Conservation (phyloP, 2,888 invertebrate genomes). For the Petrophora chlorosata region DNA sequence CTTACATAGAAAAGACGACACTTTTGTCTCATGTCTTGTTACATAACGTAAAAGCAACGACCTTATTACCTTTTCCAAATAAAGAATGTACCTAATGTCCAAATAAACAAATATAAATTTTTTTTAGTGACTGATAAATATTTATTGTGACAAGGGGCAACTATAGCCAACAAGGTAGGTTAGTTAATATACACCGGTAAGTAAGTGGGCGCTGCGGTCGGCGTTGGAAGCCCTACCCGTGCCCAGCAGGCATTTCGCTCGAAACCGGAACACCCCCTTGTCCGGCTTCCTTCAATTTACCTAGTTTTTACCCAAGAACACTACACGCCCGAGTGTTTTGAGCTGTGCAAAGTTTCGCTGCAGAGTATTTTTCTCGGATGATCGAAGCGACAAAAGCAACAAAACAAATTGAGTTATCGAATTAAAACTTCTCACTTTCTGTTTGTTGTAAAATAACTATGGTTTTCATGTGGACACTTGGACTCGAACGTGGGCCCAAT, state of each 20-base stretch:
- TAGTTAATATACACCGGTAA: slow-evolving; percentile 25
- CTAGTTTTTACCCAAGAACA: slow-evolving; percentile 55
- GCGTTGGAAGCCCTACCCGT: slow-evolving; percentile 66
- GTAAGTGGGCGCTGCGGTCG: slow-evolving; percentile 53
- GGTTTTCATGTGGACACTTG: too few relatives aligned
- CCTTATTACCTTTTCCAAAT: too few relatives aligned
- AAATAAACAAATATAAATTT: not conserved
- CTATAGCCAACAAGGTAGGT: slow-evolving; percentile 16
- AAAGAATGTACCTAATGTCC: too few relatives aligned
- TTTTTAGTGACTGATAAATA: not conserved
- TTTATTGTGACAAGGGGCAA: not conserved
- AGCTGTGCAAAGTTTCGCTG: not conserved
- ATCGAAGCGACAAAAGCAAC: too few relatives aligned
- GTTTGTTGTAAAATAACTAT: too few relatives aligned
- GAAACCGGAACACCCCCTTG: slow-evolving; percentile 76
- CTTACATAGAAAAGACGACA: not conserved
- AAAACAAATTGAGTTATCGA: too few relatives aligned
- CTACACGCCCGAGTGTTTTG: slow-evolving; percentile 25
- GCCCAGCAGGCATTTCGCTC: slow-evolving; percentile 55
- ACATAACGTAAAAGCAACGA: too few relatives aligned
- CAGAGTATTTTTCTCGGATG: not conserved
- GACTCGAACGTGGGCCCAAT: too few relatives aligned
- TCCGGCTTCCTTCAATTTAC: slow-evolving; percentile 74
- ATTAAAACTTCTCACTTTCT: too few relatives aligned
- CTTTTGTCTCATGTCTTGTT: too few relatives aligned